Evolutionary conservation across 2,113 vertebrate genomes (phyloP), one percentile per base, ranked within the genome.

Genomic region (Semnornis frantzii): DNA sequence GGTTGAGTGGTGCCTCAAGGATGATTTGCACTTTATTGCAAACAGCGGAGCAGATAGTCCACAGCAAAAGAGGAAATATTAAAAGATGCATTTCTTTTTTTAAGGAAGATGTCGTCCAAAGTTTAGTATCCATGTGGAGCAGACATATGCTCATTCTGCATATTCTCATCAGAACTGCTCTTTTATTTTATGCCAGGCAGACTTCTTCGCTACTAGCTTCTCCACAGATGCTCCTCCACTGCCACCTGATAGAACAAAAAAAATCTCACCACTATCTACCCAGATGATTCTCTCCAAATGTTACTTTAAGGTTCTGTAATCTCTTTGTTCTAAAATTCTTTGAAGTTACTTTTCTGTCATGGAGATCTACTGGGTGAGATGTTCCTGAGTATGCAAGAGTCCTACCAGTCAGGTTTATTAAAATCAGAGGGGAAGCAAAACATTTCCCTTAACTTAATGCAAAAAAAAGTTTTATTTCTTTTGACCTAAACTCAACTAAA

Each of bases 11-110:
- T 76, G 66, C 74, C 90, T 75, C 80, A 82, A 58, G 83, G 66
- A 63, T 82, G 66, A 88, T 95, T 89, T 0, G 1, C 59, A 82
- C 46, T 50, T 90, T 81, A 90, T 93, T 93, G n/a, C 58, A 85
- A 78, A 86, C 12, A 95, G 54, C 25, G 39, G n/a, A 68, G 70
- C 0, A 23, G 37, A 65, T 30, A 93, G 54, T 72, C 73, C 70
- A 55, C 39, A 89, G 77, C 44, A 87, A 84, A 86, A 88, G 55
- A 69, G 50, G 71, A 92, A 90, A 88, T 84, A 86, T 76, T 86
- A 80, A 85, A 94, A 65, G 50, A 69, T 44, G 3, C 18, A 44
- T 82, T 57, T 65, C 31, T 72, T 93, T 91, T 90, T 90, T 63
- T 65, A 71, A 91, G 37, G 60, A 85, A 94, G 88, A 88, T 76